Percentiles rank a stretch among this genome's conserved stretches.
These are phyloP conservation scores for Emydoidea blandingii DNA, from an alignment of 2,797 vertebrate species.

Conservation along the genomic window DNA sequence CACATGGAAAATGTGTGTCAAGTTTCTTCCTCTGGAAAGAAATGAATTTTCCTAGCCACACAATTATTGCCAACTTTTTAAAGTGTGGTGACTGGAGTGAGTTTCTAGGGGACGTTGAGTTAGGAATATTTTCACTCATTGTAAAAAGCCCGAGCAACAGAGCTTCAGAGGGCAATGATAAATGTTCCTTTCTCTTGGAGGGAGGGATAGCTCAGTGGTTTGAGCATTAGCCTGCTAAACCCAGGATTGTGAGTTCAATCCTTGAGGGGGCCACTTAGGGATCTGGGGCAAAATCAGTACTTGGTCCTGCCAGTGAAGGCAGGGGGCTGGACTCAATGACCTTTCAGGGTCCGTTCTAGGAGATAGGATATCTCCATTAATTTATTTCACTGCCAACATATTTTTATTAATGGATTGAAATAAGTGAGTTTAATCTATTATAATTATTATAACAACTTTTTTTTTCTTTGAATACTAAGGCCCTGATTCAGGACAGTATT, in stretches of 20 bases:
- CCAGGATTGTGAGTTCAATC: no score
- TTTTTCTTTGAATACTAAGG: constrained; percentile 22
- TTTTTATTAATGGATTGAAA: background rate
- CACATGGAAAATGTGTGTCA: background rate
- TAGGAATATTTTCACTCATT: background rate
- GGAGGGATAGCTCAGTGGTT: no score
- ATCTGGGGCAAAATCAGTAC: no score
- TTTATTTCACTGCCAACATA: background rate
- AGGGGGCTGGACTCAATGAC: no score
- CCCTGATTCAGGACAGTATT: constrained; percentile 44
- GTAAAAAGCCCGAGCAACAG: background rate
- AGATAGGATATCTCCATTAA: no score
- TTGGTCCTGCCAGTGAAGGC: no score
- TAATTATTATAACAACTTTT: constrained; percentile 31
- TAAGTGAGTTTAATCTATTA: background rate
- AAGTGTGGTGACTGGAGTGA: background rate
- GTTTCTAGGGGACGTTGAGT: background rate
- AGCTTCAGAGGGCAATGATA: background rate
- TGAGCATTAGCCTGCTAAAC: no score
- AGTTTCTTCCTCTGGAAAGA: constrained; percentile 21
- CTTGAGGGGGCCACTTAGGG: no score
- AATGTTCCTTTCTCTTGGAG: accelerated
- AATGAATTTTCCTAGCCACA: constrained; percentile 25
- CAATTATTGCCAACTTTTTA: background rate
- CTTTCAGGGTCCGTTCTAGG: no score